A percentile compares a stretch with the other conserved stretches of the same genome.
phyloP scores from a whole-genome alignment of 2,797 vertebrate species.

The Eptatretus atami region DNA sequence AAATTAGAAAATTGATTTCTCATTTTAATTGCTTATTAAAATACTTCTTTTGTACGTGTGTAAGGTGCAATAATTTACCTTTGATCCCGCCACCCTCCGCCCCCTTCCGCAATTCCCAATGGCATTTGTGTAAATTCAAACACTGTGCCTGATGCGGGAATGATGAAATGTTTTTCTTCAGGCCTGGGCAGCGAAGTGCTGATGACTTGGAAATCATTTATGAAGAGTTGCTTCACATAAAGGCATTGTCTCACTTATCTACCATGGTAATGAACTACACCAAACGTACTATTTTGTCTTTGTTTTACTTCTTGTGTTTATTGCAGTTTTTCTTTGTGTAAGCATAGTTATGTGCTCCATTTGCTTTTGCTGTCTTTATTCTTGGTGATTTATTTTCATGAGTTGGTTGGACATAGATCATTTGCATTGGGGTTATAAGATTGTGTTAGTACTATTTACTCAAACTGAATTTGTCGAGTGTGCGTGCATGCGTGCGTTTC shows the following conservation, averaged over 20 bases:
- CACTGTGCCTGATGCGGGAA: too few relatives aligned
- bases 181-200: conserved; percentile 50
- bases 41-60: too few relatives aligned
- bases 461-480: too few relatives aligned
- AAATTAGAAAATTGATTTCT: too few relatives aligned
- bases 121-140: too few relatives aligned
- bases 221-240: conserved; percentile 87
- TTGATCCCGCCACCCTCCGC: too few relatives aligned
- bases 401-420: not conserved
- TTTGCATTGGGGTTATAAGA: too few relatives aligned
- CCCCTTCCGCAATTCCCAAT: too few relatives aligned
- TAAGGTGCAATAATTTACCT: too few relatives aligned
- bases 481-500: too few relatives aligned
- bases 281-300: not conserved
- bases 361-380: not conserved
- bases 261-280: conserved; percentile 40
- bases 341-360: not conserved
- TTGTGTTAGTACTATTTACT: too few relatives aligned
- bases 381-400: not conserved
- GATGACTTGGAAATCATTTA: conserved; percentile 91
- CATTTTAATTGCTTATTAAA: too few relatives aligned
- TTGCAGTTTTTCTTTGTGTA: not conserved
- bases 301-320: not conserved
- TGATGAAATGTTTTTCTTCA: conserved; percentile 11
- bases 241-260: conserved; percentile 81